Base-by-base conservation (phyloP, 2,888 invertebrate species). In the Pterobdella sp. region DNA sequence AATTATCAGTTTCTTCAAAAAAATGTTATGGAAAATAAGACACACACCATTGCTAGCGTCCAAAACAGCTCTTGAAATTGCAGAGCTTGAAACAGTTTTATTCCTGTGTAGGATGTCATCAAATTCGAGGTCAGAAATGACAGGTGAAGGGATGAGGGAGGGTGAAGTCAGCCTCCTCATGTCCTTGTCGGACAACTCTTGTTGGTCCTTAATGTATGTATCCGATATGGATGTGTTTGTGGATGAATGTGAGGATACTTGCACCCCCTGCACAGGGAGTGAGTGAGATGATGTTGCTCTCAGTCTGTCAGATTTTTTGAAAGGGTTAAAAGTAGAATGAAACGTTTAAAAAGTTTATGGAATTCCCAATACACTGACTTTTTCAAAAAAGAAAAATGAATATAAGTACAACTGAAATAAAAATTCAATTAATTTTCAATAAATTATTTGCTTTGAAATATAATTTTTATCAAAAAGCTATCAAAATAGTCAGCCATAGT, bases 51-150 rank as follows among this genome's bases (percentile, higher is more conserved):
- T 93, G 64, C 94, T 94, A 1, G 96, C 96, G 85, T 97, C 97
- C 69, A 93, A 92, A 56, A 98, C 96, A 18, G 98, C 98, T 75
- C 97, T 87, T 22, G 93, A 92, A 78, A 98, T 98, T 29, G 98
- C 98, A 72, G 93, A 94, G 78, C 94, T 94, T 52, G 94, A 95
- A 0, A 98, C 97, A 10, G 96, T 96, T 79, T 96, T 88, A 85
- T 98, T 98, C 77, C 97, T 88, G 74, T 91, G 89, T 92, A 98
- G 95, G 73, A 95, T 93, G 84, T 98, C 98, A 84, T 98, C 97
- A 85, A 96, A 96, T 86, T 98, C 98, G 52, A 90, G 91, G 85
- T 97, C 97, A 74, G 82, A 82, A 37, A 86, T 78, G 26, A 77
- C 79, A 60, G 81, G 81, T 14, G 79, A 56, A 3, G 7, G 60